Evolutionary conservation across 2,113 vertebrate species (phyloP).

Genomic region (Callipepla californica): DNA sequence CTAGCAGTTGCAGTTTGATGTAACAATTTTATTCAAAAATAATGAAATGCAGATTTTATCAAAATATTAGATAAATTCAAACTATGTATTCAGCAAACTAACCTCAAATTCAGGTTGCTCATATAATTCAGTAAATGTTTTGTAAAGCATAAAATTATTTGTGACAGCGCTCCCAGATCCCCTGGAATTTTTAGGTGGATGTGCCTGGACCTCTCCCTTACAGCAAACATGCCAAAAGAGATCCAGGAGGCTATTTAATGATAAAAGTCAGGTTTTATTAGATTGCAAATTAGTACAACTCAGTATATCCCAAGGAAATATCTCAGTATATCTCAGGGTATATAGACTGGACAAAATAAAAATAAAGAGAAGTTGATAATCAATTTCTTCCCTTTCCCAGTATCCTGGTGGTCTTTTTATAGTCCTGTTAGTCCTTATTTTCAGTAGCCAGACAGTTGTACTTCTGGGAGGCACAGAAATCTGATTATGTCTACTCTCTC

Average conservation of each 20-base stretch:
- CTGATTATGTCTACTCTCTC: not conserved
- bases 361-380: not conserved
- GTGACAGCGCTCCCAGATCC: not conserved
- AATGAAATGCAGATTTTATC: not conserved
- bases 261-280: not conserved
- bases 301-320: rapidly evolving
- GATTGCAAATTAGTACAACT: not conserved
- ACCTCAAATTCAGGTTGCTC: not conserved
- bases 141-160: not conserved
- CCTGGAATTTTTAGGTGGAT: not conserved
- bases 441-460: not conserved
- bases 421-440: not conserved
- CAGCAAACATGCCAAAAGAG: not conserved
- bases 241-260: not conserved
- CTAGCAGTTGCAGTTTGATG: not conserved
- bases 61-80: not conserved
- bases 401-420: not conserved
- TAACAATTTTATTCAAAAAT: not conserved
- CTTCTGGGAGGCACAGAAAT: not conserved
- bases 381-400: not conserved
- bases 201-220: not conserved
- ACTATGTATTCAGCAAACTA: not conserved
- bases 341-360: not conserved
- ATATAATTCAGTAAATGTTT: not conserved
- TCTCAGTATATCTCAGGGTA: not conserved